These are phyloP conservation scores for Chaenocephalus aceratus DNA, from an alignment of 2,113 vertebrate genomes.

Conservation along the genomic window DNA sequence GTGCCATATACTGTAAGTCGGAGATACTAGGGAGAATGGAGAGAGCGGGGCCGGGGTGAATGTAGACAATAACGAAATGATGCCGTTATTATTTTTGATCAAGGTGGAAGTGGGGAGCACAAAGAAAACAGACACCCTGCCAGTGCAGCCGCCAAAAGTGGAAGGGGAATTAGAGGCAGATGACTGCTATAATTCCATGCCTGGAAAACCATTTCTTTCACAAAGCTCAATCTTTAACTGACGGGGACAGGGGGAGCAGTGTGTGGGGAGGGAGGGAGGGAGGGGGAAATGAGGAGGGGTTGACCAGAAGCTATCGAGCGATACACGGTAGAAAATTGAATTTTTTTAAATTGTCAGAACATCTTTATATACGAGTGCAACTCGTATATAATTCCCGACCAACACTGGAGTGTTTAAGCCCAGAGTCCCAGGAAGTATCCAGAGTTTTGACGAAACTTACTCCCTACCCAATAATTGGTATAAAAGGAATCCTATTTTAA, in stretches of 20 bases:
- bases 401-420: conserved; percentile 24
- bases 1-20: conserved; percentile 71
- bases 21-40: conserved; percentile 33
- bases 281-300: not conserved
- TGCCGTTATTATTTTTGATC: conserved; percentile 71
- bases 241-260: conserved; percentile 35
- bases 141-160: conserved; percentile 56
- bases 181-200: conserved; percentile 72
- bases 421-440: conserved; percentile 50
- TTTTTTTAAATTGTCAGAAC: conserved; percentile 61
- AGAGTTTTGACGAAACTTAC: conserved; percentile 30
- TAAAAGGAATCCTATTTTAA: conserved; percentile 13
- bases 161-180: conserved; percentile 72
- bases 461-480: conserved; percentile 3
- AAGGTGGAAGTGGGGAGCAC: conserved; percentile 55
- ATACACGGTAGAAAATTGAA: conserved; percentile 55
- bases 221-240: conserved; percentile 67
- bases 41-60: conserved; percentile 37
- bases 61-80: conserved; percentile 65
- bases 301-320: conserved; percentile 55
- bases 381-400: conserved; percentile 48
- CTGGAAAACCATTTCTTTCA: conserved; percentile 66
- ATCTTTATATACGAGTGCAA: conserved; percentile 38
- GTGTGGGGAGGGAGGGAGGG: not conserved
- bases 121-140: conserved; percentile 59